Evolutionary conservation across 2,113 vertebrate genomes (phyloP).

Genomic region (Pandion haliaetus): DNA sequence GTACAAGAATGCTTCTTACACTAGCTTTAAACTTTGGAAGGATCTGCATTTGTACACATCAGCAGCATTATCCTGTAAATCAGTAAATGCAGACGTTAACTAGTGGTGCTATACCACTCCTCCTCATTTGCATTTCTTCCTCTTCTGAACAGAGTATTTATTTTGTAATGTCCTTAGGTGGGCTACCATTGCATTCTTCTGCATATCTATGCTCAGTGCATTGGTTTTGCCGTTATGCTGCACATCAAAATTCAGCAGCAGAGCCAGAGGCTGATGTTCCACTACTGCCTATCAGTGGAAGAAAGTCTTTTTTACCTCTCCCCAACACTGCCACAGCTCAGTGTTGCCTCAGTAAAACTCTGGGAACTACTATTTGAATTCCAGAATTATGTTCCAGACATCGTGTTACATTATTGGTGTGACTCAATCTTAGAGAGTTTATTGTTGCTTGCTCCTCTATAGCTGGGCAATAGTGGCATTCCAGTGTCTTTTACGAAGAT

Average conservation of each 20-base stretch:
- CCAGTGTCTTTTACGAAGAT: background rate
- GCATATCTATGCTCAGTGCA: fast-evolving
- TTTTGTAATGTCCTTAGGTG: background rate
- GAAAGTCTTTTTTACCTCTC: background rate
- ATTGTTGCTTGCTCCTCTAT: background rate
- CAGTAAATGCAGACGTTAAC: background rate
- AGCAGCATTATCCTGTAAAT: background rate
- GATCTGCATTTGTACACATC: background rate
- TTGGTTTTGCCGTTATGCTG: background rate
- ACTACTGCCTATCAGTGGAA: background rate
- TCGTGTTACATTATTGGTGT: background rate
- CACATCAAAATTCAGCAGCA: background rate
- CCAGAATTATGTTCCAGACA: background rate
- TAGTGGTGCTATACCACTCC: background rate
- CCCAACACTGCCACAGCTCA: background rate
- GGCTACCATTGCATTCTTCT: background rate
- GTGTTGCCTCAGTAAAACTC: background rate
- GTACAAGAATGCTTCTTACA: background rate
- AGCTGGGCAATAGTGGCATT: background rate
- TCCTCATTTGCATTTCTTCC: background rate
- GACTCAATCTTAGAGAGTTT: background rate
- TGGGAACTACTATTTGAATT: background rate
- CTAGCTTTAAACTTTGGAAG: background rate
- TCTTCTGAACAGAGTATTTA: background rate
- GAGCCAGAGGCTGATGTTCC: background rate